Conservation (phyloP, 2,113 vertebrate genomes). For the Callithrix jacchus region DNA sequence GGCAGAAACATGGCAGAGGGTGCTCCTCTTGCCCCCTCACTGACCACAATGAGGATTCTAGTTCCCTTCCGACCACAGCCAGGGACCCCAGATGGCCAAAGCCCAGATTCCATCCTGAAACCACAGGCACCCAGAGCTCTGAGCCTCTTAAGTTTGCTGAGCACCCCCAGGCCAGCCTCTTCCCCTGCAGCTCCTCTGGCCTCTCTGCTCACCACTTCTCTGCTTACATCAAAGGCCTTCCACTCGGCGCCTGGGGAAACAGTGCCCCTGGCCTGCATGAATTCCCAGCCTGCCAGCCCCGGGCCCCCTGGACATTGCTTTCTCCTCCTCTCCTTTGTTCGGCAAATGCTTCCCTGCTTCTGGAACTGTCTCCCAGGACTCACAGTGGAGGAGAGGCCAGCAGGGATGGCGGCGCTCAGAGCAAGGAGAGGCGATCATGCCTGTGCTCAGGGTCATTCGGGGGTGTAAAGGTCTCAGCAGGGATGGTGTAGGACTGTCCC, state of each 20-base stretch:
- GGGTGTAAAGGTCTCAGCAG: neutral
- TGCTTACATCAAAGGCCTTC: no score
- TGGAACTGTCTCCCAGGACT: neutral
- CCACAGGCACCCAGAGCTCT: neutral
- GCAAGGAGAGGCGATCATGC: rapidly evolving
- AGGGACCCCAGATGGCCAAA: neutral
- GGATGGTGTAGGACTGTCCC: neutral
- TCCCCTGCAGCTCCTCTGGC: neutral
- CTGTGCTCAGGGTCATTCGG: no score
- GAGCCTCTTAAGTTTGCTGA: neutral
- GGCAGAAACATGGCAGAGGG: rapidly evolving
- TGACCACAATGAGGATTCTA: no score
- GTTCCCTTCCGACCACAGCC: neutral
- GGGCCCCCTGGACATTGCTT: no score
- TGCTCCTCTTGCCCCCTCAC: neutral
- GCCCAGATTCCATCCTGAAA: neutral
- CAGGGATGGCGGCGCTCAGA: no score
- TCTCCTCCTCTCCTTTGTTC: neutral
- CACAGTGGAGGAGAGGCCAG: neutral
- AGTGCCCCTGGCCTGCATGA: rapidly evolving
- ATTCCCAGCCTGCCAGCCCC: neutral
- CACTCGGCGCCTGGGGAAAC: neutral
- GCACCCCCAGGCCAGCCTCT: neutral
- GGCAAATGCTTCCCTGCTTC: no score
- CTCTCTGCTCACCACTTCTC: neutral